Evolutionary conservation across 2,113 vertebrate species (phyloP), one percentile per base, ranked within the genome.

Genomic region (Oreocharis arfaki): DNA sequence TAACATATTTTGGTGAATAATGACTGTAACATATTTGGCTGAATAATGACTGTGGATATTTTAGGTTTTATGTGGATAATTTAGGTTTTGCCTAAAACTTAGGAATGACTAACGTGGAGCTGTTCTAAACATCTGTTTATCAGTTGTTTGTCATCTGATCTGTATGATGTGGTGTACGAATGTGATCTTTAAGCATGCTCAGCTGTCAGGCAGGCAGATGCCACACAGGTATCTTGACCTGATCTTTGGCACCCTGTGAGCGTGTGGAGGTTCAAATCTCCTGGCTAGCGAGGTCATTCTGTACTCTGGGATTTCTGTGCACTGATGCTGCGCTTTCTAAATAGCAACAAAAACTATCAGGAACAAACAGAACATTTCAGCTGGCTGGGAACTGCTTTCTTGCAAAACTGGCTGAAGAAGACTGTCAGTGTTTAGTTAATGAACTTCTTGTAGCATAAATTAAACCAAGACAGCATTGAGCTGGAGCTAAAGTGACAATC

Each of bases 331-430:
- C 46, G 47, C 75, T 90, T 90, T 91, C 79, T 67, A 63, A 86
- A 74, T 27, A 92, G 71, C 35, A 90, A 55, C 33, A 73, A 53
- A 87, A 96, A 53, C 3, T 69, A 32, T 32, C 33, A 91, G 83
- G 69, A 75, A 39, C 35, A 75, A 86, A 90, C 35, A 88, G 85
- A 89, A 81, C 39, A 49, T 65, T 94, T 91, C 61, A 55, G 39
- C 61, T 26, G 75, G 16, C 53, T 92, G 79, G 83, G 88, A 96
- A 71, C 75, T 56, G 52, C 88, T 88, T 90, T 78, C 79, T 73
- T 91, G 93, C 75, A 81, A 71, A 85, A 93, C 88, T 86, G 63
- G 71, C 64, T 92, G 76, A 93, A 88, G 78, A 74, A 23, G 33
- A 61, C 56, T 84, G 64, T 41, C 63, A 44, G 7, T 79, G 82